phyloP scores from a whole-genome alignment of 1,140 invertebrate genomes.

The Dysdera silvatica region DNA sequence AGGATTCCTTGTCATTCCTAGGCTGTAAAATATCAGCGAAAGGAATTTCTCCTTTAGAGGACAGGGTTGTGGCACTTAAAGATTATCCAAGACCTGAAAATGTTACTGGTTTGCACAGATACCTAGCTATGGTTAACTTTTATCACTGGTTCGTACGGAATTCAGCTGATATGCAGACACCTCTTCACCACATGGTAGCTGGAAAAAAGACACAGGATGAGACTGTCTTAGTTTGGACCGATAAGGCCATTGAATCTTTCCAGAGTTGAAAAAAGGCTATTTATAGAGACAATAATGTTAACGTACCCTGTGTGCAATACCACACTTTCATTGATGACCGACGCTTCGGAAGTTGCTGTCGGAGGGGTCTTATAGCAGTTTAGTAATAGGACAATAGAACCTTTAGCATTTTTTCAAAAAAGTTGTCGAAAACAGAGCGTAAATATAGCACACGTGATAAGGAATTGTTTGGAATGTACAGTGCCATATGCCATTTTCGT shows the following conservation, averaged over 20 bases:
- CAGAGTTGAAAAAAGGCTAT: constrained; percentile 38
- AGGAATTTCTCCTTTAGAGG: constrained; percentile 14
- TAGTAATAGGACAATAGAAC: background rate
- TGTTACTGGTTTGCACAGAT: constrained; percentile 36
- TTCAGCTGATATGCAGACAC: background rate
- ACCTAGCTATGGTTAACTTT: no score
- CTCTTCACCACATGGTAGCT: no score
- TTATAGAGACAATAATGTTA: constrained; percentile 27
- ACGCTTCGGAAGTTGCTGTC: constrained; percentile 10
- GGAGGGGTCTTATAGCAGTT: constrained; percentile 12
- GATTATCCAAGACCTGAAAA: constrained; percentile 35
- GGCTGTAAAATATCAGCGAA: no score
- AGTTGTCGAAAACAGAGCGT: no score
- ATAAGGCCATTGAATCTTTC: constrained; percentile 37
- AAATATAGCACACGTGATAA: no score
- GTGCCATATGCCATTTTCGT: constrained; percentile 35
- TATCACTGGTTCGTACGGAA: constrained; percentile 32
- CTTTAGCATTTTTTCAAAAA: constrained; percentile 31
- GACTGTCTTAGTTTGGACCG: constrained; percentile 17
- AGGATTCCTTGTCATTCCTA: no score
- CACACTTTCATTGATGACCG: constrained; percentile 13
- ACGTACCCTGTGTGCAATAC: constrained; percentile 14
- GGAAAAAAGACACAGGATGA: background rate
- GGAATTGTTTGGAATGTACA: constrained; percentile 36
- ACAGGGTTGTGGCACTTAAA: constrained; percentile 2